These are phyloP conservation scores for Cololabis saira DNA, from an alignment of 2,113 vertebrate genomes.

Conservation along the genomic window DNA sequence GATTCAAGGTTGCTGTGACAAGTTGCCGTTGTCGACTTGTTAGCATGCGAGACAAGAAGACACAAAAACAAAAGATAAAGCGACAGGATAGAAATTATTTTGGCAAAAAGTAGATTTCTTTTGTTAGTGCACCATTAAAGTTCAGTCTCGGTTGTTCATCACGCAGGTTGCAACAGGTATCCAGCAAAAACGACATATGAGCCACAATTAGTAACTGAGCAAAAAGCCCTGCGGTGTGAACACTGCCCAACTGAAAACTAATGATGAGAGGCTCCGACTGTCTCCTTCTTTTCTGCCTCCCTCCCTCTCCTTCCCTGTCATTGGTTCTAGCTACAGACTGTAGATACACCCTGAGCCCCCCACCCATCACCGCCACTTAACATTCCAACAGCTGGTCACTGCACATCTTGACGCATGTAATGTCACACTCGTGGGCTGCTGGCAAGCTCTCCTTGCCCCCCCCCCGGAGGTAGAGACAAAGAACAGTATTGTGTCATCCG, in stretches of 20 bases:
- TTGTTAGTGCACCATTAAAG: not conserved
- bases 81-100: no score
- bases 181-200: slow-evolving; percentile 24
- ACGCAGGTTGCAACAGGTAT: not conserved
- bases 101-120: no score
- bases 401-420: slow-evolving; percentile 68
- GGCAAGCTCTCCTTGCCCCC: slow-evolving; percentile 42
- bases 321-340: slow-evolving; percentile 18
- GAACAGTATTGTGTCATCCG: slow-evolving; percentile 63
- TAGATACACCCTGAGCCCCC: slow-evolving; percentile 10
- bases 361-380: slow-evolving; percentile 49
- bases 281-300: not conserved
- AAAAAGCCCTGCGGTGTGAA: not conserved
- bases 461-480: slow-evolving; percentile 68
- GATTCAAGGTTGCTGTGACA: no score
- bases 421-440: slow-evolving; percentile 67
- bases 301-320: slow-evolving; percentile 26
- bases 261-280: not conserved
- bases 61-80: no score
- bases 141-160: not conserved
- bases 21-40: no score
- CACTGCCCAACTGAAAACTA: not conserved
- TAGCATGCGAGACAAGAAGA: no score
- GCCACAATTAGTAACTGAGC: not conserved
- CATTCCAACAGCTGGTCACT: slow-evolving; percentile 68